phyloP scores from a whole-genome alignment of 2,888 invertebrate species.

The Aelia acuminata region DNA sequence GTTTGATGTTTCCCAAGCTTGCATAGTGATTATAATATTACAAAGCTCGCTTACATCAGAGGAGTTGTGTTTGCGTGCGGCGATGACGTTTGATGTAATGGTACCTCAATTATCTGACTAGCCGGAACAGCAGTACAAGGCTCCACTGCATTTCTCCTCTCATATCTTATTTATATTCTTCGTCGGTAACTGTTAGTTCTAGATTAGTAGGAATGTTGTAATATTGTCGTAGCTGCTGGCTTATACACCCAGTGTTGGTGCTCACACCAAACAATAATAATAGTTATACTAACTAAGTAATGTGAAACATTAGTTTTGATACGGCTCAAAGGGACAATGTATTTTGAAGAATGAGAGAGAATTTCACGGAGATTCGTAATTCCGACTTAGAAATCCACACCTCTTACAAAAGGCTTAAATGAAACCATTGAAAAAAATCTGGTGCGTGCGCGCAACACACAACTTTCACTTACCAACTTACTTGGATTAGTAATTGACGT shows the following conservation, averaged over 20 bases:
- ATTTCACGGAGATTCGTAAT: no score
- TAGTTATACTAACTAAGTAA: no score
- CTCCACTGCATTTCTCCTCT: neutral
- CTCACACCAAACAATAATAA: neutral
- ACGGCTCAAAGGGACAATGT: no score
- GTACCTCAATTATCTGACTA: neutral
- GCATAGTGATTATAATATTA: neutral
- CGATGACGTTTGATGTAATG: neutral
- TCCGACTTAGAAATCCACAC: no score
- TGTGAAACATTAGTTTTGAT: no score
- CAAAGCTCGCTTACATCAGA: neutral
- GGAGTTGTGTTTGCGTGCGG: neutral
- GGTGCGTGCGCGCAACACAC: no score
- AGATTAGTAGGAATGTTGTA: neutral
- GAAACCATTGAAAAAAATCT: no score
- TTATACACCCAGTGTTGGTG: neutral
- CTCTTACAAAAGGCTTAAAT: no score
- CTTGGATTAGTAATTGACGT: no score
- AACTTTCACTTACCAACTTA: no score
- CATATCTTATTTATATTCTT: neutral
- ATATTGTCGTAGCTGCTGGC: neutral
- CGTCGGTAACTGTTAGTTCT: neutral
- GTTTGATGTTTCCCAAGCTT: neutral
- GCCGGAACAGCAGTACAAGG: neutral
- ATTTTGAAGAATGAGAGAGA: no score